Percentiles rank a stretch among this genome's conserved stretches.
phyloP scores from a whole-genome alignment of 2,797 vertebrate genomes.

The Urosaurus nigricauda region DNA sequence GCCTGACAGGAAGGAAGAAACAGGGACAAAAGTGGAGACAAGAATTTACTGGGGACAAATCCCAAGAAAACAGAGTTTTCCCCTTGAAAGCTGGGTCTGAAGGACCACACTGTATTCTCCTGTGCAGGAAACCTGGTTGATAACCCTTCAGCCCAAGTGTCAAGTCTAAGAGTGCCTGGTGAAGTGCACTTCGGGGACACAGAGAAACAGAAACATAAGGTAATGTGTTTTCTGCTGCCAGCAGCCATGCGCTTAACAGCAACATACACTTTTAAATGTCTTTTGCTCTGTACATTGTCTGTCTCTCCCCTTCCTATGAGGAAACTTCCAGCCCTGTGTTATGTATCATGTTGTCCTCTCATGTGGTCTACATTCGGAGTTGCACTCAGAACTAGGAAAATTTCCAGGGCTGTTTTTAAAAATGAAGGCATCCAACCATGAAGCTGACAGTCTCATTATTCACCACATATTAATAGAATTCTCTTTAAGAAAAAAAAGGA shows the following conservation, averaged over 20 bases:
- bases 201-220: not conserved
- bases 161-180: not conserved
- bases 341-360: slow-evolving; percentile 23
- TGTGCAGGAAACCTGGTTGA: not conserved
- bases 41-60: not conserved
- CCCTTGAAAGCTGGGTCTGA: not conserved
- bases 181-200: not conserved
- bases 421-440: slow-evolving; percentile 63
- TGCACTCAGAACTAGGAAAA: slow-evolving; percentile 26
- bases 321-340: not conserved
- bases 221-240: slow-evolving; percentile 52
- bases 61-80: not conserved
- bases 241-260: slow-evolving; percentile 18
- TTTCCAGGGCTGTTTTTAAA: slow-evolving; percentile 75
- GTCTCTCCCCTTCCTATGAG: not conserved
- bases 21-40: not conserved
- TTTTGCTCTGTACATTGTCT: not conserved
- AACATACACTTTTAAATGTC: not conserved
- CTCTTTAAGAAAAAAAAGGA: not conserved
- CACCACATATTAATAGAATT: not conserved
- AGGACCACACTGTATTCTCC: not conserved
- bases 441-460: slow-evolving; percentile 27
- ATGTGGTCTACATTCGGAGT: slow-evolving; percentile 11
- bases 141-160: not conserved
- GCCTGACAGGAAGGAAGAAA: not conserved